Evolutionary conservation across 2,888 invertebrate species (phyloP).

Genomic region (Cephus nigrinus): DNA sequence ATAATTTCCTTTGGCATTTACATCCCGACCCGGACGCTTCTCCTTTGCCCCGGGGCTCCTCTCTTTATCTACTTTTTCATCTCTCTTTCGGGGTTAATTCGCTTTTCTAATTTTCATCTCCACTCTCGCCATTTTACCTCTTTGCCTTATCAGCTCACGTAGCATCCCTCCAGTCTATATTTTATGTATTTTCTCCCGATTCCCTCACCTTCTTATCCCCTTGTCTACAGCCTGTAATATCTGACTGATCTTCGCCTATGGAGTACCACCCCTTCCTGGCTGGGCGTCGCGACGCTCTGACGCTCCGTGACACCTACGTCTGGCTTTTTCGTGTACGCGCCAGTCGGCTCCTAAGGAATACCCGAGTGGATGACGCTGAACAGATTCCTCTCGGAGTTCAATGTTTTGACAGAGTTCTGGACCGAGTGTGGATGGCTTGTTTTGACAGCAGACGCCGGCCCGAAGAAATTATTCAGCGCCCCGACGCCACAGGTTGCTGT

Average conservation of each 20-base stretch:
- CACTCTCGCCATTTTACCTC: too few relatives aligned
- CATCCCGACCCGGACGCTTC: slow-evolving; percentile 21
- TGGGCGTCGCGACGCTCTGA: too few relatives aligned
- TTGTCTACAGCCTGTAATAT: too few relatives aligned
- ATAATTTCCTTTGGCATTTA: slow-evolving; percentile 52
- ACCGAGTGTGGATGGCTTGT: background rate
- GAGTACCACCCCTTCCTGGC: background rate
- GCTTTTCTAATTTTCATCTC: too few relatives aligned
- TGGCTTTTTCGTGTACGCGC: background rate
- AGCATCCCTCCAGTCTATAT: too few relatives aligned
- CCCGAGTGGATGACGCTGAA: background rate
- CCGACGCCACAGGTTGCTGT: too few relatives aligned
- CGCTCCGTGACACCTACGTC: too few relatives aligned
- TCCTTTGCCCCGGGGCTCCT: slow-evolving; percentile 4
- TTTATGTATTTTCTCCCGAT: too few relatives aligned
- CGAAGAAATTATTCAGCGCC: background rate
- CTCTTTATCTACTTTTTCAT: slow-evolving; percentile 7
- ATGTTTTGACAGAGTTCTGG: background rate
- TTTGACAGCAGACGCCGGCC: background rate
- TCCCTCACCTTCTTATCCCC: too few relatives aligned
- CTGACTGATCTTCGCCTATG: background rate
- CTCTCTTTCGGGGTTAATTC: background rate
- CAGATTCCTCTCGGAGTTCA: background rate
- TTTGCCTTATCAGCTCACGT: too few relatives aligned
- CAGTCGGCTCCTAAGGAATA: background rate